phyloP scores from a whole-genome alignment of 2,888 invertebrate species.

The Andrena bicolor region DNA sequence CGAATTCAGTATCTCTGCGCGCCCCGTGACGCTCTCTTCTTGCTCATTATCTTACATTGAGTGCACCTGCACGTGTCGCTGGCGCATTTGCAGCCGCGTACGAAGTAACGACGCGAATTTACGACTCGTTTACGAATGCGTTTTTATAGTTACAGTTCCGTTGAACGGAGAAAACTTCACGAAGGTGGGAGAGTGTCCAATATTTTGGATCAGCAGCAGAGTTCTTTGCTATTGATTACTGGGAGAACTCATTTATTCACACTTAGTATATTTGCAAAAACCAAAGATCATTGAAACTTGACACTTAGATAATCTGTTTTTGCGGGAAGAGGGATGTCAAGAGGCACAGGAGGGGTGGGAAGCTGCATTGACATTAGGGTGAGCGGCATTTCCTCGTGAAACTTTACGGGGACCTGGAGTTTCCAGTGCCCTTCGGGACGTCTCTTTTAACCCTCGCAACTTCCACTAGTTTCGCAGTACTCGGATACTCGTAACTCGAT shows the following conservation, averaged over 20 bases:
- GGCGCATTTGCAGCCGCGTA: background rate
- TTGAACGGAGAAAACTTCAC: background rate
- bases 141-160: background rate
- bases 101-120: background rate
- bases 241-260: background rate
- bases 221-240: background rate
- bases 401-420: conserved; percentile 71
- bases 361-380: conserved; percentile 33
- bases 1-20: conserved; percentile 25
- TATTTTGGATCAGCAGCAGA: background rate
- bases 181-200: background rate
- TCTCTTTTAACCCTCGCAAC: conserved; percentile 63
- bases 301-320: background rate
- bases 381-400: conserved; percentile 64
- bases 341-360: background rate
- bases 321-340: background rate
- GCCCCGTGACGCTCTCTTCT: background rate
- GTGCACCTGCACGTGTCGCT: conserved; percentile 5
- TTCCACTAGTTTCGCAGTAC: conserved; percentile 63
- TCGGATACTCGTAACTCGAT: conserved; percentile 71
- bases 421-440: conserved; percentile 66
- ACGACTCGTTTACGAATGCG: background rate
- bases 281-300: background rate
- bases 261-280: background rate
- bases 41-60: conserved; percentile 42